These are phyloP conservation scores for Pentalonia nigronervosa DNA, from an alignment of 1,140 invertebrate genomes.

Conservation along the genomic window DNA sequence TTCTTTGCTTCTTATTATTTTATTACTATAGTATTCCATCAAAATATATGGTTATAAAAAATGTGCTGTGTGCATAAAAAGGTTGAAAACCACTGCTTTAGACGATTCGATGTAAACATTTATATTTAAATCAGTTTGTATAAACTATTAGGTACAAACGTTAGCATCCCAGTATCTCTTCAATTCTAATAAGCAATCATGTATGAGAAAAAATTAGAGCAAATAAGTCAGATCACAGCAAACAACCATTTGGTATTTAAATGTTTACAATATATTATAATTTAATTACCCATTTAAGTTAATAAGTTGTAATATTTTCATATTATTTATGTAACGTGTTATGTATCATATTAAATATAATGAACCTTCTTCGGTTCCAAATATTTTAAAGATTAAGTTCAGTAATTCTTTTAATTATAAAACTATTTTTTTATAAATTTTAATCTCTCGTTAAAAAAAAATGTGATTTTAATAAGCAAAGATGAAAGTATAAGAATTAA, in stretches of 20 bases:
- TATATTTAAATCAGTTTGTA: neutral
- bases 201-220: neutral
- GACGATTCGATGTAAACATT: neutral
- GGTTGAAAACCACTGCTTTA: neutral
- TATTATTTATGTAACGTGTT: neutral
- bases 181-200: neutral
- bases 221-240: neutral
- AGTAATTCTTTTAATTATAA: slow-evolving; percentile 35
- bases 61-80: too few relatives aligned
- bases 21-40: too few relatives aligned
- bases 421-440: slow-evolving; percentile 20
- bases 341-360: neutral
- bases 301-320: neutral
- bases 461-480: neutral
- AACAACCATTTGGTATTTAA: neutral
- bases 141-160: neutral
- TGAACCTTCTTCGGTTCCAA: neutral
- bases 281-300: slow-evolving; percentile 13
- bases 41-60: too few relatives aligned
- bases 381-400: slow-evolving; percentile 3
- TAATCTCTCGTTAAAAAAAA: neutral
- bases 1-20: too few relatives aligned
- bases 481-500: slow-evolving; percentile 26
- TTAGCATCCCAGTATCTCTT: neutral
- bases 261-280: neutral